Percentiles rank a stretch among this genome's conserved stretches.
phyloP scores from a whole-genome alignment of 2,797 vertebrate species.

The Kryptopterus vitreolus region DNA sequence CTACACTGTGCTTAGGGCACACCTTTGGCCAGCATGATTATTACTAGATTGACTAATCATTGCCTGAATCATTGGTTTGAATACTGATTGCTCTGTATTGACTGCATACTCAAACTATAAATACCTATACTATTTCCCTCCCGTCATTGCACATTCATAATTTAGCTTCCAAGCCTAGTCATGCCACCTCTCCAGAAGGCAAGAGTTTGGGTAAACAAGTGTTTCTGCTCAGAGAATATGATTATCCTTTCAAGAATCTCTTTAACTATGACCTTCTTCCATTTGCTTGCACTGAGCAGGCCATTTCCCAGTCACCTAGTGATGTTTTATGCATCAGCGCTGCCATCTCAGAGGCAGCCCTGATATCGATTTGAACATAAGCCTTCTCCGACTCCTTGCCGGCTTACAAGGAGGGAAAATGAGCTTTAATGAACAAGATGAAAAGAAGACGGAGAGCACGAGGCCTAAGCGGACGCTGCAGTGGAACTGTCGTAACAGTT shows the following conservation, averaged over 20 bases:
- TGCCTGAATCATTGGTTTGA: background rate
- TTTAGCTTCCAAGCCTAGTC: background rate
- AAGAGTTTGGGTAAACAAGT: background rate
- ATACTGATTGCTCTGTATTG: background rate
- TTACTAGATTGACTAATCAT: too few species aligned
- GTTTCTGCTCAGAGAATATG: background rate
- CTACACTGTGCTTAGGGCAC: too few species aligned
- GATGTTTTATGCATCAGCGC: conserved; percentile 22
- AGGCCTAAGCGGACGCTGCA: background rate
- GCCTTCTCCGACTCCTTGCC: conserved; percentile 28
- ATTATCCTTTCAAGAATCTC: background rate
- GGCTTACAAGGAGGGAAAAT: conserved; percentile 7
- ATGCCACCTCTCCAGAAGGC: background rate
- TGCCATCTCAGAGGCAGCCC: conserved; percentile 23
- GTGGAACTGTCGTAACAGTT: background rate
- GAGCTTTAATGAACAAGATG: conserved; percentile 41
- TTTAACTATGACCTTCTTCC: conserved; percentile 18
- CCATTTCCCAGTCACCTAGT: conserved; percentile 15
- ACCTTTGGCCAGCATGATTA: too few species aligned
- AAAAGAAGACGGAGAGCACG: conserved; percentile 9
- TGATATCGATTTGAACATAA: conserved; percentile 51
- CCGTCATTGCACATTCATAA: background rate
- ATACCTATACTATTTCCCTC: background rate
- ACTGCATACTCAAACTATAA: background rate
- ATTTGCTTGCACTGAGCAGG: conserved; percentile 9